Base-by-base conservation (phyloP, 2,888 invertebrate species). In the Subacronicta megacephala region DNA sequence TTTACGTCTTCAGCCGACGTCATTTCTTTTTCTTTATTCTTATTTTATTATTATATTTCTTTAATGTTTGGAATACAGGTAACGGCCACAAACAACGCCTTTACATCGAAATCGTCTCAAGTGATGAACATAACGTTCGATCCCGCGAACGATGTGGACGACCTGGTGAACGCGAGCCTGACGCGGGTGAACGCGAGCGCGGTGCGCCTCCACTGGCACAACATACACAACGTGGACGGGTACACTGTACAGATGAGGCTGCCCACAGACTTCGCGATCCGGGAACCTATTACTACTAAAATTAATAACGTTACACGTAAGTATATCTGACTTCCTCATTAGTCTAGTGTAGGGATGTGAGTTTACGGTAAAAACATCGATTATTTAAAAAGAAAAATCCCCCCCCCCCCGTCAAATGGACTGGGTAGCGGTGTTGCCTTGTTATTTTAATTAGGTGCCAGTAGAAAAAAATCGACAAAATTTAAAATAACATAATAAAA, bases 41-140 rank as follows among this genome's bases (percentile, higher is more conserved):
- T 10, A 3, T 10, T 26, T 26, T 10, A 26, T 26, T 26, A n/a
- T n/a, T 26, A 9, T 6, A 20, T 6, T 20, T 20, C 20, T 1
- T 1, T 6, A 6, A 6, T 47, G 17, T 38, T 1, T 29, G 3
- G 12, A n/a, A 31, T 31, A n/a, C n/a, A 96, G 96, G 95, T 97
- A 6, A 95, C 95, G 6, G 97, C 97, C 0, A 94, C 95, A 37
- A 97, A 97, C 83, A 89, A 90, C 13, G 92, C 92, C 0, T 93
- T 91, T 75, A 95, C 95, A 31, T 97, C 97, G 0, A 88, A 89
- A 4, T 92, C 94, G 0, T 97, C 97, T 0, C 90, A 95, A 13
- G 92, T 95, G 2, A 90, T 92, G 6, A 92, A 88, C 6, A 81
- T 97, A 10, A 89, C 89, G 0, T 97, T 97, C 80, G 96, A 97